Evolutionary conservation across 37 sponge, comb jelly and placozoan species (phyloP).

Genomic region (Mnemiopsis leidyi): DNA sequence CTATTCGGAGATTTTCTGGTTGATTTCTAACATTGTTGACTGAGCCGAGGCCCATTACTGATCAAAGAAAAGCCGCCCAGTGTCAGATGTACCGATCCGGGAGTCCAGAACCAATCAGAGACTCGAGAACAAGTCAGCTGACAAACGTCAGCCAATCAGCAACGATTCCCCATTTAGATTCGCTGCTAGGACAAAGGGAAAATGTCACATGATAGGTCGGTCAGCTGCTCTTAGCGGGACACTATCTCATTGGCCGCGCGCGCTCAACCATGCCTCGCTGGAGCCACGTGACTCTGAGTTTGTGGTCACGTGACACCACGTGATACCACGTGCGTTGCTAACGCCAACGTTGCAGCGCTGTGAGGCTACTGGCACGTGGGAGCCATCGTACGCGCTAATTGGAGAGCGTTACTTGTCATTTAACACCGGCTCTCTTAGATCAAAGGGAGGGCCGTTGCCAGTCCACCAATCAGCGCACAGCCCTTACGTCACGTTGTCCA

Average conservation of each 20-base stretch:
- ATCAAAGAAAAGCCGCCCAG: slow-evolving; percentile 21
- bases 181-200: background rate
- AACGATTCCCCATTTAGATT: background rate
- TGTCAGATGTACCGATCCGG: background rate
- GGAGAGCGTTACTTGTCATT: slow-evolving; percentile 7
- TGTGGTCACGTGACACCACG: background rate
- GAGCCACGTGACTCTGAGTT: background rate
- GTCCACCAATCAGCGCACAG: background rate
- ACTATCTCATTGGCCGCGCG: background rate
- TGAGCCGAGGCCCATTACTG: background rate
- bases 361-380: background rate
- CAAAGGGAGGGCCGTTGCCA: background rate
- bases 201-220: background rate
- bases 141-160: background rate
- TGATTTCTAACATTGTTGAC: background rate
- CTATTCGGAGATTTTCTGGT: background rate
- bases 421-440: background rate
- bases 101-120: background rate
- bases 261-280: background rate
- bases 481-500: background rate
- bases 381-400: background rate
- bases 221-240: background rate
- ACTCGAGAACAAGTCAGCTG: background rate
- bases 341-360: background rate
- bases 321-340: background rate